Evolutionary conservation across 2,888 invertebrate species (phyloP), one percentile per base, ranked within the genome.

Genomic region (Coelopa pilipes): DNA sequence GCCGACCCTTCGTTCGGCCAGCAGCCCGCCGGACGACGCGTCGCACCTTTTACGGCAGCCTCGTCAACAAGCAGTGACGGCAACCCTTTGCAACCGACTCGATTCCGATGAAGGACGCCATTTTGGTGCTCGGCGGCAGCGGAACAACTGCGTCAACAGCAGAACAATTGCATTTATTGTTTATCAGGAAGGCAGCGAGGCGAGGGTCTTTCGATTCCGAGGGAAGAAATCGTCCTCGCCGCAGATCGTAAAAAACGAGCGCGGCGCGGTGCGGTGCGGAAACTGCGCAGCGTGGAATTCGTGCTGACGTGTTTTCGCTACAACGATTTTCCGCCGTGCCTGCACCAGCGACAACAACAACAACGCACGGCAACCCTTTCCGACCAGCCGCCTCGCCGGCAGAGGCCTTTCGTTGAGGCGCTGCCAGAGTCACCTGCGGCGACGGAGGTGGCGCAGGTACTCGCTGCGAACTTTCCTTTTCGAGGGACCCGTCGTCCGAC

Each of bases 351-450:
- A 45, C 53, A 21, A 69, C 19, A 53, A 11, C 19, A 19, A 49
- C 50, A 49, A 13, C 47, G 49, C n/a, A n/a, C 24, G 24, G 53
- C 17, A 53, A 55, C 50, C 57, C 55, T 55, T 55, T 68, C 45
- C 17, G 24, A 9, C 45, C 24, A 5, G 46, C 13, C 34, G 53
- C 55, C 11, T 50, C 13, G n/a, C n/a, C 45, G 34, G 45, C n/a
- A 15, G 34, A 11, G 34, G 34, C 34, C 62, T 34, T 62, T 45
- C 34, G 53, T 34, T 2, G n/a, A 53, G 4, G 53, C 65, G 17
- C 15, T 57, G 70, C 74, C 70, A 34, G 49, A 74, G 73, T 76
- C 78, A 78, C 78, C 76, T 78, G 76, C 76, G 76, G 76, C 75
- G 76, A 53, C 15, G 34, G 34, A 49, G 50, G 17, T n/a, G 10